Evolutionary conservation across 2,113 vertebrate genomes (phyloP).

Genomic region (Perca fluviatilis): DNA sequence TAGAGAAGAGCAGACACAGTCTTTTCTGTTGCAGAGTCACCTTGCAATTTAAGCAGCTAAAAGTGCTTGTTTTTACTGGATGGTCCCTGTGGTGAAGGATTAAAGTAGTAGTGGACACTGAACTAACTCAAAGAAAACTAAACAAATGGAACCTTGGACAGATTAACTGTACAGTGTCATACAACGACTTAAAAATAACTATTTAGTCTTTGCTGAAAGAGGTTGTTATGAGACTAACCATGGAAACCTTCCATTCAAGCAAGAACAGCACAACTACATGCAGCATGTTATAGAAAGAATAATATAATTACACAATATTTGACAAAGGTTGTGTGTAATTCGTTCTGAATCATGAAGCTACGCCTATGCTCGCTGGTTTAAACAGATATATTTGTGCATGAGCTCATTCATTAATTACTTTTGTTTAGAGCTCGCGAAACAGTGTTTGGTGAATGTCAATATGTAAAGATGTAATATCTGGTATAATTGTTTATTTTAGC

Average conservation of each 20-base stretch:
- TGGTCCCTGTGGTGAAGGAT: conserved; percentile 47
- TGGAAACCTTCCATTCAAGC: not conserved
- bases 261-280: too few species aligned
- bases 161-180: not conserved
- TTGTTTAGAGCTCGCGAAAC: conserved; percentile 1
- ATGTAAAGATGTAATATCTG: conserved; percentile 23
- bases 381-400: conserved; percentile 26
- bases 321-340: not conserved
- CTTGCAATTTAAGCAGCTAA: conserved; percentile 58
- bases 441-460: conserved; percentile 6
- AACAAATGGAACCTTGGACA: conserved; percentile 22
- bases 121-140: conserved; percentile 32
- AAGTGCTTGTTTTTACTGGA: conserved; percentile 24
- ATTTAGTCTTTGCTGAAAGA: not conserved
- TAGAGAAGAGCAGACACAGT: conserved; percentile 32
- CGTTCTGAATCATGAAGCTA: not conserved
- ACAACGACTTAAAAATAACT: conserved; percentile 2
- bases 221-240: not conserved
- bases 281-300: too few species aligned
- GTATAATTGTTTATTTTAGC: conserved; percentile 1
- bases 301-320: not conserved
- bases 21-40: conserved; percentile 23
- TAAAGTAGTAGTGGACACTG: conserved; percentile 33
- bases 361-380: not conserved
- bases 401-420: not conserved